Evolutionary conservation across 2,888 invertebrate genomes (phyloP), one percentile per base, ranked within the genome.

Genomic region (Tromatobia lineatoria): DNA sequence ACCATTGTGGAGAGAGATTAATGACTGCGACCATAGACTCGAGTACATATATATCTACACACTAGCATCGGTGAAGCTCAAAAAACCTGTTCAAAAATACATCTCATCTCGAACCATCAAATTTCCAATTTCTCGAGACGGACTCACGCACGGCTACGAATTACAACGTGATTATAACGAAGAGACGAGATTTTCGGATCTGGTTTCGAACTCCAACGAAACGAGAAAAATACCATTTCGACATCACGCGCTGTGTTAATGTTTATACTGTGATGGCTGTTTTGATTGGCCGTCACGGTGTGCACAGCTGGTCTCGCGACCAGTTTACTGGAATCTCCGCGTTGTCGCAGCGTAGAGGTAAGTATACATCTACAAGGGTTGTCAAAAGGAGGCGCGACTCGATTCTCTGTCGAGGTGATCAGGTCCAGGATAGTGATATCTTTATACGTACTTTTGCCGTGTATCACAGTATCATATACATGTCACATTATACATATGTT

Each of bases 401-500:
- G 67, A 80, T 57, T 80, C 38, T 61, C 61, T 25, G 57, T 45
- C 75, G 61, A 76, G 75, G 70, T 75, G 69, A 52, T 80, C 74
- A 59, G 20, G 74, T 80, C 59, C 47, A 13, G 20, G 67, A 57
- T 54, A 42, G n/a, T 23, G 23, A 67, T 47, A 47, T 45, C 47
- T 67, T 25, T 23, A 57, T 42, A n/a, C 54, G 15, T 38, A 52
- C 20, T 20, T 20, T 42, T 15, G 54, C 38, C 20, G 38, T 7
- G 13, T 69, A 4, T 47, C 15, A 47, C 25, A 6, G 0, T 54
- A 54, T 25, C 15, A n/a, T 23, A 13, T 57, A 25, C 38, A 20
- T 47, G 11, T 38, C 6, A 38, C 18, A 70, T 50, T 29, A 50
- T 34, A 42, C 7, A 15, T n/a, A 25, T 45, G 42, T 57, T 20